These are phyloP conservation scores for Melanotaenia parkinsoni DNA, from an alignment of 2,797 vertebrate species.

Conservation along the genomic window DNA sequence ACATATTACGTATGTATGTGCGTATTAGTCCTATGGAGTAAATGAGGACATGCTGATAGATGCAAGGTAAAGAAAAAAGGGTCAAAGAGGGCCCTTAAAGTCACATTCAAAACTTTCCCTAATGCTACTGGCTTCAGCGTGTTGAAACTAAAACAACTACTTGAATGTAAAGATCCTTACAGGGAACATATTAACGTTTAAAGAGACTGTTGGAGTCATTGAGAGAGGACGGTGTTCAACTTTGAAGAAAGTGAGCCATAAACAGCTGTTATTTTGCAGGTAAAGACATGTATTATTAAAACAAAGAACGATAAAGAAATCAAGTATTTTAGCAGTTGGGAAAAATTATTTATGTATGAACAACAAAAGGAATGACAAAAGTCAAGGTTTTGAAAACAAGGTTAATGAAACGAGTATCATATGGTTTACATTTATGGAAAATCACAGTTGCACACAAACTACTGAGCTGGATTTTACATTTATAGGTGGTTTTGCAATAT, in stretches of 20 bases:
- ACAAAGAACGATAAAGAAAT: background rate
- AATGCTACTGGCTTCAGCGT: constrained; percentile 1
- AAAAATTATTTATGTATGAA: constrained; percentile 5
- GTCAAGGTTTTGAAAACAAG: background rate
- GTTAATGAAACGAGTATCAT: no score
- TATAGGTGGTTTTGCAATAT: background rate
- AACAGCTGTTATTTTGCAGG: background rate
- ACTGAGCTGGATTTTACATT: background rate
- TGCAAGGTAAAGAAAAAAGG: constrained; percentile 30
- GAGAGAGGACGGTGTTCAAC: no score
- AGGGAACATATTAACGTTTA: background rate
- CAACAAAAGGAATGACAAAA: constrained; percentile 8
- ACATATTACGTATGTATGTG: constrained; percentile 26
- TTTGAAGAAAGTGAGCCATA: background rate
- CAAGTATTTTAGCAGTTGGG: background rate
- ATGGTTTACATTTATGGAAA: constrained; percentile 37
- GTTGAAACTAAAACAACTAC: background rate
- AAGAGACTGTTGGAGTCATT: background rate
- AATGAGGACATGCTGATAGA: constrained; percentile 41
- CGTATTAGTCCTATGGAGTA: constrained; percentile 8
- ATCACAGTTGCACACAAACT: background rate
- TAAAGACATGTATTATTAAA: no score
- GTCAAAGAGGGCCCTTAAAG: constrained; percentile 18
- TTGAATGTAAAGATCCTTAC: background rate
- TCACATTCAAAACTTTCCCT: constrained; percentile 8